Evolutionary conservation across 2,888 invertebrate genomes (phyloP), one percentile per base, ranked within the genome.

Genomic region (Coenonympha arcania): DNA sequence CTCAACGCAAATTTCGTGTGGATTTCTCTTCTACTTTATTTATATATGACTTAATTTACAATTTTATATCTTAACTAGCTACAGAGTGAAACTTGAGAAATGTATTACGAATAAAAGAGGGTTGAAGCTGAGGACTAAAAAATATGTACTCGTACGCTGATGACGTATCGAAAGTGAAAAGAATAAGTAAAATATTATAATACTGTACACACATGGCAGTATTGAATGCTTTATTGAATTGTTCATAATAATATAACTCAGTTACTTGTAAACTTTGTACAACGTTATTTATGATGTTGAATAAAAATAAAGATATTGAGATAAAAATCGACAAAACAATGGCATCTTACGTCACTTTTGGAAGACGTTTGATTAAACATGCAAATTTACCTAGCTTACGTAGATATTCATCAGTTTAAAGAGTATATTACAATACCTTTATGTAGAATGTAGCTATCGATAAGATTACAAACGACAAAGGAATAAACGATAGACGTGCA

Each of bases 1-100:
- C 87, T 87, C 87, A 87, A 87, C 86, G 86, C 80, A 84, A 86
- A 86, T 85, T 83, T 82, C 71, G 70, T 80, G 82, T 83, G 77
- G 69, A 73, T 78, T 76, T 65, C 65, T 69, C 73, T 79, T 76
- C 72, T 76, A 78, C 46, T 40, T n/a, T 52, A 54, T 49, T 52
- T 67, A 60, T 62, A 60, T 56, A 61, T 52, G 54, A 63, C 58
- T 64, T 62, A 65, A 56, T 65, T 69, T 66, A 68, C 52, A 56
- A 15, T 61, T 63, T n/a, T 63, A 55, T 63, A 65, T 13, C 49
- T 57, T 41, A 51, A 26, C 26, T 52, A 56, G 36, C 18, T 62
- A 66, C 50, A 52, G 55, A 56, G 57, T 43, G 45, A 50, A 51
- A 44, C 44, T 19, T 48, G 52, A 46, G 50, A 34, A 24, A 20